These are phyloP conservation scores for Bergia sp. DNA, from an alignment of 92 coral and sea anemone genomes.

Conservation along the genomic window DNA sequence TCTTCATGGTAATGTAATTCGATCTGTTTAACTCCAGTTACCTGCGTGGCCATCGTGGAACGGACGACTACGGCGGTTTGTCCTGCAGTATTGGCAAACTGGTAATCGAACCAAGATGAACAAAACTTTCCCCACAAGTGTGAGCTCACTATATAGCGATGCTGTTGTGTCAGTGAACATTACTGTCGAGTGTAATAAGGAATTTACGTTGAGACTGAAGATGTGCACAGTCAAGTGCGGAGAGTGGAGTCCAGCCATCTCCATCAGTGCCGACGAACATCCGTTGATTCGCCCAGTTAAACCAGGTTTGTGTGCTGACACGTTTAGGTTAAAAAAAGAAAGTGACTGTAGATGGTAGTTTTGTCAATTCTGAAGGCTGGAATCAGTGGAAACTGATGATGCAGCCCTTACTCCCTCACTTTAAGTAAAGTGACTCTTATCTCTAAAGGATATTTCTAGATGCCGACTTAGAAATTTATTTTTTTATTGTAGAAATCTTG, in stretches of 20 bases:
- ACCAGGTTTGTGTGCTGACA: neutral
- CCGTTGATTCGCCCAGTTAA: neutral
- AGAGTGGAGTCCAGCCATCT: conserved; percentile 3
- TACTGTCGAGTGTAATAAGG: neutral
- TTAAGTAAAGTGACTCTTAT: too few relatives aligned
- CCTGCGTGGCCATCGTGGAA: neutral
- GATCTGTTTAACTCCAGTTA: neutral
- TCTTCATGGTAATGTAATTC: neutral
- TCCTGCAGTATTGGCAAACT: conserved; percentile 11
- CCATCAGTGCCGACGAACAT: neutral
- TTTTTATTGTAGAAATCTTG: too few relatives aligned
- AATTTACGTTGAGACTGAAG: neutral
- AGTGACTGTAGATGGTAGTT: too few relatives aligned
- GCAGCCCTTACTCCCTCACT: too few relatives aligned
- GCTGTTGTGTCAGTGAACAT: conserved; percentile 12
- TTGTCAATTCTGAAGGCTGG: too few relatives aligned
- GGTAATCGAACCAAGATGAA: neutral
- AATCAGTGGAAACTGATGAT: too few relatives aligned
- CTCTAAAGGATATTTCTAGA: too few relatives aligned
- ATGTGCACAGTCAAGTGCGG: conserved; percentile 22
- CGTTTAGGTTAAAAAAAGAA: too few relatives aligned
- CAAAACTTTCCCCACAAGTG: neutral
- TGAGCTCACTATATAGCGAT: neutral
- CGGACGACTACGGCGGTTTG: neutral
- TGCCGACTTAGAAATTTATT: too few relatives aligned